Percentiles rank a stretch among this genome's conserved stretches.
Evolutionary conservation across 2,888 invertebrate genomes (phyloP).

Genomic region (Prosopocoilus inquinatus): DNA sequence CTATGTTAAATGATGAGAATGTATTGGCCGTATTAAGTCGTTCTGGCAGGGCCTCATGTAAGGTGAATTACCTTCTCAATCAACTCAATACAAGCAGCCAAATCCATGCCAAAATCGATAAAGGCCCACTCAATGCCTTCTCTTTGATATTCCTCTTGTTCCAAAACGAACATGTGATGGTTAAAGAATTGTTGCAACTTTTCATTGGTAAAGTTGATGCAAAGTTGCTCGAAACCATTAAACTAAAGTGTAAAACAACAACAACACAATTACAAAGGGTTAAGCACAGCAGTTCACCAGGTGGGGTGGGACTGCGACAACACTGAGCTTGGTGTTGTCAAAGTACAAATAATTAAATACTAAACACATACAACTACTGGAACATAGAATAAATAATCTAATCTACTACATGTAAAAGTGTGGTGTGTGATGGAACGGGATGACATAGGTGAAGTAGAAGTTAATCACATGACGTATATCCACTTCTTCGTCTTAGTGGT

Average conservation of each 20-base stretch:
- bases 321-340: neutral
- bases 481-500: neutral
- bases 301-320: constrained; percentile 4
- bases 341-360: constrained; percentile 4
- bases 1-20: neutral
- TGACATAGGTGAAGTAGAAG: neutral
- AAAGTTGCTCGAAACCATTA: constrained; percentile 91
- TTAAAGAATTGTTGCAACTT: constrained; percentile 94
- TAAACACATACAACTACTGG: neutral
- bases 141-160: constrained; percentile 89
- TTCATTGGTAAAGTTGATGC: constrained; percentile 94
- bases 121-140: constrained; percentile 92
- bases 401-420: neutral
- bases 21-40: neutral
- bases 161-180: constrained; percentile 91
- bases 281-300: constrained; percentile 6
- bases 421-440: neutral
- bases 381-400: neutral
- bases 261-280: constrained; percentile 15
- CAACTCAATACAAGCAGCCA: constrained; percentile 79
- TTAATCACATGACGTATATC: constrained; percentile 4
- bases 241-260: constrained; percentile 50
- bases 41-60: neutral
- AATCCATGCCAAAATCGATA: constrained; percentile 92
- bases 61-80: constrained; percentile 64